A percentile compares a stretch with the other conserved stretches of the same genome.
These are phyloP conservation scores for Caranx ignobilis DNA, from an alignment of 2,113 vertebrate species.

Conservation along the genomic window DNA sequence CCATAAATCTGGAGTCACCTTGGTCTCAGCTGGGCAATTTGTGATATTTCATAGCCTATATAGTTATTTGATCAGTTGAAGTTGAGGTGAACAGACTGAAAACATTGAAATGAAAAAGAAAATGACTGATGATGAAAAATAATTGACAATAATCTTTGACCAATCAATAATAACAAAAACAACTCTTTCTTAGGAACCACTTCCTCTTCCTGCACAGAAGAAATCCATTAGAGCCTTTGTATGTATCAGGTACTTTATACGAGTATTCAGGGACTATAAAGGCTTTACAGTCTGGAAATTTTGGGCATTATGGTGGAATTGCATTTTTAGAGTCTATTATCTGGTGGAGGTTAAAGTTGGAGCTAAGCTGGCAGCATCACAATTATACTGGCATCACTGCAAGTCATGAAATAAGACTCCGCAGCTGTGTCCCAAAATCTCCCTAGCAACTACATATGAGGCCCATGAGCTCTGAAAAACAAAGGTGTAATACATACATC, in stretches of 20 bases:
- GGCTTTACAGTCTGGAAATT: background rate
- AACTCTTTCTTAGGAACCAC: background rate
- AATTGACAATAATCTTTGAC: too few relatives aligned
- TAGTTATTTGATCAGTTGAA: too few relatives aligned
- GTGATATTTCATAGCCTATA: background rate
- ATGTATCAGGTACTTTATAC: background rate
- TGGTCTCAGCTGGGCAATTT: background rate
- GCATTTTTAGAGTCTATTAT: slow-evolving; percentile 34
- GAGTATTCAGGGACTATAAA: background rate
- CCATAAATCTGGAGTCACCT: background rate
- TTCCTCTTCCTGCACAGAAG: background rate
- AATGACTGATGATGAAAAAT: too few relatives aligned
- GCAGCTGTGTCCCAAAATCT: slow-evolving; percentile 70
- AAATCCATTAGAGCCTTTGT: background rate
- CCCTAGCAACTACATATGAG: slow-evolving; percentile 61
- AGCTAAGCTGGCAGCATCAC: slow-evolving; percentile 55
- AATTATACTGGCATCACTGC: slow-evolving; percentile 61
- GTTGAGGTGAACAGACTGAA: background rate
- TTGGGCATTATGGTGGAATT: slow-evolving; percentile 18
- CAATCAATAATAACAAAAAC: too few relatives aligned
- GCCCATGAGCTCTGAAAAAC: slow-evolving; percentile 53
- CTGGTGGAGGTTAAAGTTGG: slow-evolving; percentile 31
- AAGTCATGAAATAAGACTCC: slow-evolving; percentile 55
- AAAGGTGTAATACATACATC: slow-evolving; percentile 41
- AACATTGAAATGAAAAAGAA: background rate